These are phyloP conservation scores for Pseudomyrmex concolor DNA, from an alignment of 1,140 invertebrate species.

Conservation along the genomic window DNA sequence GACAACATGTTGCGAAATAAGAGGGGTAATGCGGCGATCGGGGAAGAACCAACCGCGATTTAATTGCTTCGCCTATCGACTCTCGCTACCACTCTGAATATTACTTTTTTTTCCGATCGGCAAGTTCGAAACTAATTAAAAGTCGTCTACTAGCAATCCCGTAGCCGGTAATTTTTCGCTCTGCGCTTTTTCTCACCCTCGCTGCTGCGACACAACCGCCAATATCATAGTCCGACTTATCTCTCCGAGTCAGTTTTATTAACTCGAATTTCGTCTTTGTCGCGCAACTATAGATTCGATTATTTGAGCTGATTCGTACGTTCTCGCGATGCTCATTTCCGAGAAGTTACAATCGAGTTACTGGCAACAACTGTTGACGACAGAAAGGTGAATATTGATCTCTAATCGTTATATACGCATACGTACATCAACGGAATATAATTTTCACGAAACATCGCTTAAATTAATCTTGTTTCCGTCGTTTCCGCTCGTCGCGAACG, in stretches of 20 bases:
- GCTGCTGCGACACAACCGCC: not conserved
- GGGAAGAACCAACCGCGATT: conserved; percentile 25
- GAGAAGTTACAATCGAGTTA: not conserved
- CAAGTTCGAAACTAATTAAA: conserved; percentile 58
- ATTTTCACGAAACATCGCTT: conserved; percentile 3
- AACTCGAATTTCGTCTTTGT: not conserved
- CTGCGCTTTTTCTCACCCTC: not conserved
- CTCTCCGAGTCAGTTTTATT: conserved; percentile 6
- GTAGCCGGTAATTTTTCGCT: conserved; percentile 12
- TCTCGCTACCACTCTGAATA: conserved; percentile 15
- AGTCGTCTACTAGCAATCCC: conserved; percentile 26
- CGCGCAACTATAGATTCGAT: conserved; percentile 6
- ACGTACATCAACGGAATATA: not conserved
- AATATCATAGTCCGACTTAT: not conserved
- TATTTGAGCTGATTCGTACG: conserved; percentile 39
- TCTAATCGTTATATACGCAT: conserved; percentile 5
- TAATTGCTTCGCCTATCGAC: conserved; percentile 50
- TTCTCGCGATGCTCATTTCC: conserved; percentile 40
- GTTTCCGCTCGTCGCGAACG: not conserved
- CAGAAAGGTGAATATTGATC: not conserved
- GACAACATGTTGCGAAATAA: conserved; percentile 28
- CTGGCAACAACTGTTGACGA: conserved; percentile 56
- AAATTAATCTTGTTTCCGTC: not conserved
- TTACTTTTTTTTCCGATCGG: conserved; percentile 27
- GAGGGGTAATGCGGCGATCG: not conserved